Evolutionary conservation across 2,113 vertebrate species (phyloP).

Genomic region (Saimiri boliviensis): DNA sequence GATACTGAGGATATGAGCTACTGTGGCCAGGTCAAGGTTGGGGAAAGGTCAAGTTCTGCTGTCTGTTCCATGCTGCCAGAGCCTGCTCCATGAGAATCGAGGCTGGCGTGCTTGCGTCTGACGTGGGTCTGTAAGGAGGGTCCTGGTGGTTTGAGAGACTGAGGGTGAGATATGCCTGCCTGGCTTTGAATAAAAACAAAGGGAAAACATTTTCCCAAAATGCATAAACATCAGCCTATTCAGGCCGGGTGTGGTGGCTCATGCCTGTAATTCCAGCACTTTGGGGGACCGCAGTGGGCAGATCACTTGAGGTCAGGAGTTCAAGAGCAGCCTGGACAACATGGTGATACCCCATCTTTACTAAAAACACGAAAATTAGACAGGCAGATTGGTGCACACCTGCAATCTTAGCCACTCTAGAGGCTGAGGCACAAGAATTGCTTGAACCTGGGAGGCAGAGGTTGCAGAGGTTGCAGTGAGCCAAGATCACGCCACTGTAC

Average conservation of each 20-base stretch:
- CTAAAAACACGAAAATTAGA: not conserved
- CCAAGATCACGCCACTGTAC: too few relatives aligned
- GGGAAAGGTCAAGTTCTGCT: not conserved
- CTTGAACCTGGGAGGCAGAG: too few relatives aligned
- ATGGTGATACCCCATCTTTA: not conserved
- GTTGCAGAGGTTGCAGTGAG: too few relatives aligned
- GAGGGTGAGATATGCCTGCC: not conserved
- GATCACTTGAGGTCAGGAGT: not conserved
- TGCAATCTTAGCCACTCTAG: too few relatives aligned
- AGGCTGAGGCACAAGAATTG: too few relatives aligned
- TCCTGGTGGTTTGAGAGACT: not conserved
- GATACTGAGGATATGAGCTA: not conserved
- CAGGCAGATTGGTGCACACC: too few relatives aligned
- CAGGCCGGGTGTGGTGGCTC: not conserved
- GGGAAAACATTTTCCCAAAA: not conserved
- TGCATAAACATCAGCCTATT: not conserved
- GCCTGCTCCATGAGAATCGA: not conserved
- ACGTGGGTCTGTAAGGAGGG: not conserved
- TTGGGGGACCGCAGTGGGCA: not conserved
- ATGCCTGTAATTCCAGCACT: too few relatives aligned
- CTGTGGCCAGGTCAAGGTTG: not conserved
- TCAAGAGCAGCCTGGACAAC: not conserved
- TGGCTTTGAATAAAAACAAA: slow-evolving; percentile 34
- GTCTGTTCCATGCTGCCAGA: not conserved
- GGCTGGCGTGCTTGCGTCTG: not conserved